phyloP scores from a whole-genome alignment of 1,140 invertebrate genomes.

The Spodoptera frugiperda region DNA sequence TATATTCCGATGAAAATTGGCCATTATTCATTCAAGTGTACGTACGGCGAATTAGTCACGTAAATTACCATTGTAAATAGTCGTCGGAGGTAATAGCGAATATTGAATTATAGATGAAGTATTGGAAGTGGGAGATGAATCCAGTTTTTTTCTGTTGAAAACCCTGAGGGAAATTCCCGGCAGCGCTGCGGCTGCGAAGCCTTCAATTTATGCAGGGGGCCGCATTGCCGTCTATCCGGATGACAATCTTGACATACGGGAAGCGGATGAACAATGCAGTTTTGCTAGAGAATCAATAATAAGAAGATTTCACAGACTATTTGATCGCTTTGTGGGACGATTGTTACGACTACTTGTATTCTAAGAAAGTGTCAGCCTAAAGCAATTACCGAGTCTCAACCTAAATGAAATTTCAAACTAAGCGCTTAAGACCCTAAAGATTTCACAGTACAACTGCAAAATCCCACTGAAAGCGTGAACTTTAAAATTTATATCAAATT shows the following conservation, averaged over 20 bases:
- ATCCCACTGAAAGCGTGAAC: slow-evolving; percentile 14
- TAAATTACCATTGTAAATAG: slow-evolving; percentile 69
- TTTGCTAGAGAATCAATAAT: slow-evolving; percentile 33
- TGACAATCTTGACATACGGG: slow-evolving; percentile 75
- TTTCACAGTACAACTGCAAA: slow-evolving; percentile 29
- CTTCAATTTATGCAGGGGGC: slow-evolving; percentile 79
- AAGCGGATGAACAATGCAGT: slow-evolving; percentile 65
- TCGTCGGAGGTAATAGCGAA: slow-evolving; percentile 64
- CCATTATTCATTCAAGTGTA: slow-evolving; percentile 53
- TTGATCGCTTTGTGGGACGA: background rate
- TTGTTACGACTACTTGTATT: background rate
- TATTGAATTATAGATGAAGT: slow-evolving; percentile 79
- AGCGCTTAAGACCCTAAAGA: slow-evolving; percentile 16
- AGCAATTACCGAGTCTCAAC: slow-evolving; percentile 29
- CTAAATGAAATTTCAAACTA: slow-evolving; percentile 17
- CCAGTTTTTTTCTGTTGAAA: slow-evolving; percentile 73
- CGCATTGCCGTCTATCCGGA: slow-evolving; percentile 71
- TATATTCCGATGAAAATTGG: slow-evolving; percentile 44
- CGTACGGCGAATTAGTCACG: slow-evolving; percentile 58
- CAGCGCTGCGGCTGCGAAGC: slow-evolving; percentile 71
- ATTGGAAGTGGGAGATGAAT: slow-evolving; percentile 69
- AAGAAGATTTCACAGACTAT: slow-evolving; percentile 25
- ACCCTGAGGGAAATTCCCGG: slow-evolving; percentile 76
- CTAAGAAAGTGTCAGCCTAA: slow-evolving; percentile 8
- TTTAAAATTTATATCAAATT: slow-evolving; percentile 30